Evolutionary conservation across 2,888 invertebrate species (phyloP).

Genomic region (Pristionchus fissidentatus): DNA sequence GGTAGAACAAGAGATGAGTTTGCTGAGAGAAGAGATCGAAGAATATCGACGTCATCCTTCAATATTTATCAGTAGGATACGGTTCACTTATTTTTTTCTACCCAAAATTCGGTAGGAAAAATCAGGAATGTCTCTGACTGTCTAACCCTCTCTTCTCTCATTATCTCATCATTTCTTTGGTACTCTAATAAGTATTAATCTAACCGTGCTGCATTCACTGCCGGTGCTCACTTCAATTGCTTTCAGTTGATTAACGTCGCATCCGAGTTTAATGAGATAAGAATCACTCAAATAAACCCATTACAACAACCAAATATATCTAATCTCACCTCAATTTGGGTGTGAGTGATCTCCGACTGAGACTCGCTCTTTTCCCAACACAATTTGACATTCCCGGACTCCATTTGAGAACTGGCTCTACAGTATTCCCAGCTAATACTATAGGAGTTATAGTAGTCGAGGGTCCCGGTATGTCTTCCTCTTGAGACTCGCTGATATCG

Average conservation of each 20-base stretch:
- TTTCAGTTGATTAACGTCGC: conserved; percentile 15
- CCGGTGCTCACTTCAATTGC: background rate
- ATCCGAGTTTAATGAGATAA: background rate
- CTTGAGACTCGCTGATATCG: conserved; percentile 9
- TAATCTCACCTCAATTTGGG: too few species aligned
- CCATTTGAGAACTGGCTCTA: background rate
- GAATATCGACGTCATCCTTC: conserved; percentile 7
- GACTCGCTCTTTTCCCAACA: too few species aligned
- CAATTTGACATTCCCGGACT: too few species aligned
- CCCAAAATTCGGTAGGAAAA: too few species aligned
- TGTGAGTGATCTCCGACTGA: too few species aligned
- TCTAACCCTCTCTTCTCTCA: background rate
- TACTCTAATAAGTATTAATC: too few species aligned
- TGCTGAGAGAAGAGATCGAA: background rate
- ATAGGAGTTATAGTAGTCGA: background rate
- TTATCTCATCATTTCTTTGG: background rate
- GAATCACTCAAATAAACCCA: background rate
- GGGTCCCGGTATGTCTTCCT: background rate
- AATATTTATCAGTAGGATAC: too few species aligned
- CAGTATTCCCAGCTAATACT: background rate
- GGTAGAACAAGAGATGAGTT: conserved; percentile 5
- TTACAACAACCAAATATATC: too few species aligned
- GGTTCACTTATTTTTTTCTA: too few species aligned
- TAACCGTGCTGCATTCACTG: conserved; percentile 1
- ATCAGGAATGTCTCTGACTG: too few species aligned